A percentile compares a stretch with the other conserved stretches of the same genome.
These are phyloP conservation scores for Philopotamus ludificatus DNA, from an alignment of 1,140 invertebrate species.

Conservation along the genomic window DNA sequence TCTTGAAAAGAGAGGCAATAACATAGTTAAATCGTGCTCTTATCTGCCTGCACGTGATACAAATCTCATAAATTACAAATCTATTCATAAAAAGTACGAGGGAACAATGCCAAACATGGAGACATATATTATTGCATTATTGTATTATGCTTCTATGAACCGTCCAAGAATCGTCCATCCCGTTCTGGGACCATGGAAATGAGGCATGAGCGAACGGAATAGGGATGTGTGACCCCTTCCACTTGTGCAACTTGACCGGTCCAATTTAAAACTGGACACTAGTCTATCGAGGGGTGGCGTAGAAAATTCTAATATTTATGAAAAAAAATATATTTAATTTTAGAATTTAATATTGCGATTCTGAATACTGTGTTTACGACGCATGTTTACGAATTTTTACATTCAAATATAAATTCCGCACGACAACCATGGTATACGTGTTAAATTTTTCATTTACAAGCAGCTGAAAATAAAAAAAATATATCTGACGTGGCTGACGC, in stretches of 20 bases:
- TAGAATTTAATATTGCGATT: too few species aligned
- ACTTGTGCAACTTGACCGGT: slow-evolving; percentile 24
- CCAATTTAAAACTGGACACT: slow-evolving; percentile 33
- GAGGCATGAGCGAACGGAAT: not conserved
- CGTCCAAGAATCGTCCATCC: not conserved
- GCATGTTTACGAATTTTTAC: too few species aligned
- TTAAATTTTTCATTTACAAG: too few species aligned
- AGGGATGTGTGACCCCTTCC: not conserved
- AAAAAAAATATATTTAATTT: too few species aligned
- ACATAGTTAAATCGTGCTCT: not conserved
- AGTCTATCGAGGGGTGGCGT: slow-evolving; percentile 10
- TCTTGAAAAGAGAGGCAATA: too few species aligned
- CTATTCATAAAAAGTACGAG: slow-evolving; percentile 21
- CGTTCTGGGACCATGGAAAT: not conserved
- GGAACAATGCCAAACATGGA: slow-evolving; percentile 27
- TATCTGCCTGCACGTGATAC: slow-evolving; percentile 2
- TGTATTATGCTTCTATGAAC: slow-evolving; percentile 10
- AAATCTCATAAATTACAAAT: slow-evolving; percentile 26
- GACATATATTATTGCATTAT: slow-evolving; percentile 22
- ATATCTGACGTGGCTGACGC: too few species aligned
- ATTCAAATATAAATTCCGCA: too few species aligned
- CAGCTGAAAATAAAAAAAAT: too few species aligned
- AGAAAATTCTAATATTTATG: too few species aligned
- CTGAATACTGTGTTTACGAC: too few species aligned
- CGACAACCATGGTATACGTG: too few species aligned